Evolutionary conservation across 2,113 vertebrate species (phyloP).

Genomic region (Zosterops hypoxanthus): DNA sequence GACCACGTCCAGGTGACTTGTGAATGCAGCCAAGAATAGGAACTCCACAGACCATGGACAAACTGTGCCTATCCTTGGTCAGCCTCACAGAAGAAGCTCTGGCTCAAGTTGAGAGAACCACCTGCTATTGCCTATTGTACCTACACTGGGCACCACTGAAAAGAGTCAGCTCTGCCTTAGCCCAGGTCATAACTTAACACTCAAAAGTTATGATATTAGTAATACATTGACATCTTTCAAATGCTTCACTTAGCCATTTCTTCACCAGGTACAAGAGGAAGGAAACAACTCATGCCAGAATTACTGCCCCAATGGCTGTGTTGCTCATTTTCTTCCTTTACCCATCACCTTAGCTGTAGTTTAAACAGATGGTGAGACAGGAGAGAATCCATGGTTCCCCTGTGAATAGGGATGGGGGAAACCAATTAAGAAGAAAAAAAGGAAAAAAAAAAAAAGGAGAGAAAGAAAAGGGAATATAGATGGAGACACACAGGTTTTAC

Average conservation of each 20-base stretch:
- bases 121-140: background rate
- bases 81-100: background rate
- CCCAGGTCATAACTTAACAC: background rate
- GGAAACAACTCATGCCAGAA: background rate
- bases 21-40: background rate
- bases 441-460: background rate
- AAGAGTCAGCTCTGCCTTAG: background rate
- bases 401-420: background rate
- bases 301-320: background rate
- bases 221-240: background rate
- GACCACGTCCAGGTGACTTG: background rate
- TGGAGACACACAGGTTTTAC: background rate
- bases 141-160: background rate
- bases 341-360: background rate
- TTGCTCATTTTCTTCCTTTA: background rate
- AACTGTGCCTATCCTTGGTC: no score
- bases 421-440: background rate
- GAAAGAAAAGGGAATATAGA: background rate
- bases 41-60: background rate
- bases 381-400: background rate
- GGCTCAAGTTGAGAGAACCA: background rate
- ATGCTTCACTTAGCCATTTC: background rate
- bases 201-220: background rate
- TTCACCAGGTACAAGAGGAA: background rate
- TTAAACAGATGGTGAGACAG: background rate